Percentiles rank a stretch among this genome's conserved stretches.
These are phyloP conservation scores for Dinomys branickii DNA, from an alignment of 2,113 vertebrate genomes.

Conservation along the genomic window DNA sequence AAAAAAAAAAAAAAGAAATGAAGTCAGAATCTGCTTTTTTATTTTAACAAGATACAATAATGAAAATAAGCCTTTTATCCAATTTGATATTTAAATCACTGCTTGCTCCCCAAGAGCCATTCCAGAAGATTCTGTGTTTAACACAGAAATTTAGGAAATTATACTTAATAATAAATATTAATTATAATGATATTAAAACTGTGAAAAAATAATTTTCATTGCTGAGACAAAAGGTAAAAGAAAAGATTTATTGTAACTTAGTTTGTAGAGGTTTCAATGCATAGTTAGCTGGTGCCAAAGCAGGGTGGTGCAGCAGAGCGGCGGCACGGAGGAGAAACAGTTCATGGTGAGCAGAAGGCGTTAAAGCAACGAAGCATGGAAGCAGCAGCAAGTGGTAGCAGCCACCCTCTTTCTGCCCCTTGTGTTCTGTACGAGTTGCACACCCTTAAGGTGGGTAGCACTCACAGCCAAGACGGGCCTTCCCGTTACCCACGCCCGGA, in stretches of 20 bases:
- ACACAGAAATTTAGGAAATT: background rate
- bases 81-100: slow-evolving; percentile 26
- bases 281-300: too few relatives aligned
- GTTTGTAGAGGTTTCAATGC: background rate
- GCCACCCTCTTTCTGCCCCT: background rate
- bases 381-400: background rate
- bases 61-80: slow-evolving; percentile 5
- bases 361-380: background rate
- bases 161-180: background rate
- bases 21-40: background rate
- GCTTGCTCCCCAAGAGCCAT: background rate
- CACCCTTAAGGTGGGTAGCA: background rate
- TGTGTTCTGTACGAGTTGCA: background rate
- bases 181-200: background rate
- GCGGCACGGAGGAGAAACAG: background rate
- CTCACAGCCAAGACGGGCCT: background rate
- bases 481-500: background rate
- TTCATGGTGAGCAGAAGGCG: background rate
- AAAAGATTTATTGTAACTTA: background rate
- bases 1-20: too few relatives aligned
- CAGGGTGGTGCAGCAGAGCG: background rate
- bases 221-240: background rate
- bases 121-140: background rate
- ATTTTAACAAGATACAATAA: background rate
- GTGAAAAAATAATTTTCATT: background rate